Evolutionary conservation across 2,888 invertebrate genomes (phyloP).

Genomic region (Chalcosyrphus nemorum): DNA sequence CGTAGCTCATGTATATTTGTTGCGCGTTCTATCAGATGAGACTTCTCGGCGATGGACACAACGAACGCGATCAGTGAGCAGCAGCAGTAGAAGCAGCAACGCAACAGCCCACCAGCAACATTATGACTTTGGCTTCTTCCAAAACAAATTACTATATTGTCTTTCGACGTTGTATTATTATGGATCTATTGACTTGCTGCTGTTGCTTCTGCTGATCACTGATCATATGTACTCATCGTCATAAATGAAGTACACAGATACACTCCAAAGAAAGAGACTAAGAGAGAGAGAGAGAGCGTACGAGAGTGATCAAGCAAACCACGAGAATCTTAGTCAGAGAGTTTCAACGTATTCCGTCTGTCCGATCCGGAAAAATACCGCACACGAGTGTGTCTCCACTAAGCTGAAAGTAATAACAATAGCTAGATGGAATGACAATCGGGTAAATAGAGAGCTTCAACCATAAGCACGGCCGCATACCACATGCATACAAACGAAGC

Average conservation of each 20-base stretch:
- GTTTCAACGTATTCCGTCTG: neutral
- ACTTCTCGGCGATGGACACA: neutral
- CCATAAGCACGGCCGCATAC: slow-evolving; percentile 36
- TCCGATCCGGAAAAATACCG: slow-evolving; percentile 23
- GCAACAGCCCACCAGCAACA: neutral
- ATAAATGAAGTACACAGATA: slow-evolving; percentile 50
- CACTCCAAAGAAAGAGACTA: slow-evolving; percentile 19
- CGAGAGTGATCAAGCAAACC: too few relatives aligned
- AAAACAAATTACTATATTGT: slow-evolving; percentile 70
- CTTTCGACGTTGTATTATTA: slow-evolving; percentile 64
- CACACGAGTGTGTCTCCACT: slow-evolving; percentile 36
- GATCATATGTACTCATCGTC: slow-evolving; percentile 23
- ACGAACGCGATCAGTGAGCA: slow-evolving; percentile 11
- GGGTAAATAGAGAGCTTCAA: slow-evolving; percentile 68
- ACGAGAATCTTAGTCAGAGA: slow-evolving; percentile 29
- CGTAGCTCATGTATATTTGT: slow-evolving; percentile 42
- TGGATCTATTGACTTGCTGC: slow-evolving; percentile 31
- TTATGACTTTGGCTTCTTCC: slow-evolving; percentile 61
- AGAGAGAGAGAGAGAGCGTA: slow-evolving; percentile 21
- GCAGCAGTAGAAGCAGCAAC: too few relatives aligned
- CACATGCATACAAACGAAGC: slow-evolving; percentile 42
- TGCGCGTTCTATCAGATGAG: slow-evolving; percentile 19
- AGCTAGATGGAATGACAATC: slow-evolving; percentile 68
- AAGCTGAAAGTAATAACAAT: slow-evolving; percentile 64
- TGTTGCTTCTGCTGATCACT: slow-evolving; percentile 19